Conservation (phyloP, 2,797 vertebrate genomes). For the Pseudochaenichthys georgianus region DNA sequence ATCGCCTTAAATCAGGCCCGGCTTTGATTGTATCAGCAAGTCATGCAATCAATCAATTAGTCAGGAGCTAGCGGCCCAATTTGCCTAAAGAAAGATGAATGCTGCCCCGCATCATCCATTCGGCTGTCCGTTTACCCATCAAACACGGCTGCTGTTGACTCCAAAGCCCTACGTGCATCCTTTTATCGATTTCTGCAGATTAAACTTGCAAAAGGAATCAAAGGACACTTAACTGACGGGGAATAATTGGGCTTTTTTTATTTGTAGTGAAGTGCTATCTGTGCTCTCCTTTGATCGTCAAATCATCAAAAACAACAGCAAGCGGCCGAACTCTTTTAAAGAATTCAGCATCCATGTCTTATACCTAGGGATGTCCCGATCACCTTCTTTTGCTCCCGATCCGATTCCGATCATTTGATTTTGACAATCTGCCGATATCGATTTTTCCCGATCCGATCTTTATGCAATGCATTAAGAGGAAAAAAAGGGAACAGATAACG, state of each 20-base stretch:
- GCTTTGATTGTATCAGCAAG: conserved; percentile 86
- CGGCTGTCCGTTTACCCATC: conserved; percentile 80
- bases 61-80: conserved; percentile 73
- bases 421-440: too few species aligned
- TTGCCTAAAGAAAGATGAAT: conserved; percentile 84
- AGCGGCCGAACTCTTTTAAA: too few species aligned
- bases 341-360: too few species aligned
- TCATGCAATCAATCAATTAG: conserved; percentile 83
- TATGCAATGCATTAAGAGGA: too few species aligned
- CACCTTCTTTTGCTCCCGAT: too few species aligned
- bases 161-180: conserved; percentile 73
- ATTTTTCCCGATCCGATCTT: too few species aligned
- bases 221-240: conserved; percentile 73
- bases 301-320: too few species aligned
- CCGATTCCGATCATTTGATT: too few species aligned
- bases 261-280: conserved; percentile 60
- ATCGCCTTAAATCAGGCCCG: conserved; percentile 82
- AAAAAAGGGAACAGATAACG: too few species aligned
- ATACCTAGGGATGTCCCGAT: too few species aligned
- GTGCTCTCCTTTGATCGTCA: conserved; percentile 53
- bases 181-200: conserved; percentile 75
- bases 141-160: conserved; percentile 79
- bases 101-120: conserved; percentile 77
- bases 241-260: conserved; percentile 71
- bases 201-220: conserved; percentile 80